Percentiles rank a stretch among this genome's conserved stretches.
phyloP scores from a whole-genome alignment of 1,140 invertebrate species.

The Penaeus japonicus region DNA sequence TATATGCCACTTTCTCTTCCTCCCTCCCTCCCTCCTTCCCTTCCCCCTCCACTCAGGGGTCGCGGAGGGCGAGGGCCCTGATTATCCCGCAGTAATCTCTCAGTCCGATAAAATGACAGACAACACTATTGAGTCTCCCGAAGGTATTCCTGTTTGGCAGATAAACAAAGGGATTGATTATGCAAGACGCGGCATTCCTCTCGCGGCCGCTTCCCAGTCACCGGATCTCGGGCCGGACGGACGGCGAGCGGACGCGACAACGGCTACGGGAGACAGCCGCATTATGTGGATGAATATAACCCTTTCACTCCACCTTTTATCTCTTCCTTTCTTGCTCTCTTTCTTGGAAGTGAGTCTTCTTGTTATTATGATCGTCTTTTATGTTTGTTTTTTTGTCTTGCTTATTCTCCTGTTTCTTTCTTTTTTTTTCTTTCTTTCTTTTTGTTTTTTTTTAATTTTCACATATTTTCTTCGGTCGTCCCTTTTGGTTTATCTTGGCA shows the following conservation, averaged over 20 bases:
- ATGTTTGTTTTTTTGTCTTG: not conserved
- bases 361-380: not conserved
- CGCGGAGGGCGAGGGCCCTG: not conserved
- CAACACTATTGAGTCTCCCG: not conserved
- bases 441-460: not conserved
- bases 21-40: not conserved
- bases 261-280: no score
- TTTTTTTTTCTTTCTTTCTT: not conserved
- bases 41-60: not conserved
- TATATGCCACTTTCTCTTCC: not conserved
- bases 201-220: not conserved
- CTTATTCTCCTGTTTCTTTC: not conserved
- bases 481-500: no score
- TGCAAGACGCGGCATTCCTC: not conserved
- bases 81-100: not conserved
- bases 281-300: no score
- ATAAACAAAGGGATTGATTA: constrained; percentile 8
- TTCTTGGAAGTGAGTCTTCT: no score
- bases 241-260: no score
- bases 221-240: no score
- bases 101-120: not conserved
- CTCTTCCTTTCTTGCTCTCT: not conserved
- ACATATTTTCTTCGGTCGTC: no score
- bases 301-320: not conserved
- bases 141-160: constrained; percentile 13